Percentiles rank a stretch among this genome's conserved stretches.
Conservation (phyloP, 2,888 invertebrate species). For the Rhogogaster chlorosoma region DNA sequence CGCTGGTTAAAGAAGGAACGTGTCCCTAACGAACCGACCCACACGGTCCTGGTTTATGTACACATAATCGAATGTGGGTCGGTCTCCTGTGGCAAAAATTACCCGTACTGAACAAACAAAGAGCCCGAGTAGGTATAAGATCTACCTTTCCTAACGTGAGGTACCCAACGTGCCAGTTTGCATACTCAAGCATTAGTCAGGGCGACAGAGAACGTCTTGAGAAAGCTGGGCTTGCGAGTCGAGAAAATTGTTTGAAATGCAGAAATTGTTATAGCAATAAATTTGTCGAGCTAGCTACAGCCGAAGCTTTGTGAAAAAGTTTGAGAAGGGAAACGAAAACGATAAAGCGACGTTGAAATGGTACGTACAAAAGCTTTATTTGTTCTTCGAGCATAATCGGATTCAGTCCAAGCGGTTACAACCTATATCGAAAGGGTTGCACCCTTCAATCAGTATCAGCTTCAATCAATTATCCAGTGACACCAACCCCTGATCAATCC, state of each 20-base stretch:
- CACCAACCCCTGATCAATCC: slow-evolving; percentile 31
- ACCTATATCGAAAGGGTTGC: slow-evolving; percentile 50
- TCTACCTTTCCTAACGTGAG: neutral
- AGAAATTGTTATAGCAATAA: neutral
- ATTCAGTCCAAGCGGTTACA: slow-evolving; percentile 16
- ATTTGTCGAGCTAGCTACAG: neutral
- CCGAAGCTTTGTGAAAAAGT: neutral
- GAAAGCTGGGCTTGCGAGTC: neutral
- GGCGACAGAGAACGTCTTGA: neutral
- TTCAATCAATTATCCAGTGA: slow-evolving; percentile 18
- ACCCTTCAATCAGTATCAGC: slow-evolving; percentile 64
- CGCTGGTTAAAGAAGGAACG: slow-evolving; percentile 21
- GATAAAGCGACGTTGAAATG: neutral
- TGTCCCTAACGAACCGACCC: slow-evolving; percentile 27
- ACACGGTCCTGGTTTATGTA: neutral
- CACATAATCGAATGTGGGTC: slow-evolving; percentile 8
- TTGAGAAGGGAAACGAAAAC: neutral
- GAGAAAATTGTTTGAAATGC: neutral
- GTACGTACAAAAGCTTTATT: slow-evolving; percentile 5
- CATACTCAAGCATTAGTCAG: neutral
- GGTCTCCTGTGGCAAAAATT: slow-evolving; percentile 19
- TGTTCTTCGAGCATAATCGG: slow-evolving; percentile 18
- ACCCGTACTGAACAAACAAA: slow-evolving; percentile 9
- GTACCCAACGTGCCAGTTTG: neutral
- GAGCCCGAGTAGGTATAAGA: neutral